Percentiles rank a stretch among this genome's conserved stretches.
Conservation (phyloP, 2,113 vertebrate species). For the Vulpes lagopus region DNA sequence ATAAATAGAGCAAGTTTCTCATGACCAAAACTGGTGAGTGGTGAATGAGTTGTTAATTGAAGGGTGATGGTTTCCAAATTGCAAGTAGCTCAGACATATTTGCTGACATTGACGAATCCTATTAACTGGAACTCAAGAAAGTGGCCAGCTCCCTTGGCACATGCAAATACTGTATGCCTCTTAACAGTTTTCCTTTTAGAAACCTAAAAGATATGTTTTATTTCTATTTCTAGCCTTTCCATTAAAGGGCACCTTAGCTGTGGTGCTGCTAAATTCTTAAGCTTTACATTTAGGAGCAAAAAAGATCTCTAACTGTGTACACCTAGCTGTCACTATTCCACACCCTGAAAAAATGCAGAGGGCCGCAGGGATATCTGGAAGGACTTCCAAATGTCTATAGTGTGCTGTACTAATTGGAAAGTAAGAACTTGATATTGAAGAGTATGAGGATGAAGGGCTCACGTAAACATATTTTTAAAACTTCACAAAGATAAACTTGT, state of each 20-base stretch:
- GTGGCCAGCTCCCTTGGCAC: background rate
- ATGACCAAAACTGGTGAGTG: background rate
- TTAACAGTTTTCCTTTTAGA: conserved; percentile 50
- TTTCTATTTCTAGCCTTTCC: conserved; percentile 17
- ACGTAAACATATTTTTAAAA: conserved; percentile 43
- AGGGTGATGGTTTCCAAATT: conserved; percentile 35
- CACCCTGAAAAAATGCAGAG: background rate
- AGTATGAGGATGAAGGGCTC: background rate
- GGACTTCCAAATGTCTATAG: background rate
- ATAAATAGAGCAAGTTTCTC: background rate
- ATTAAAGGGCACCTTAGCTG: background rate
- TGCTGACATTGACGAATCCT: background rate
- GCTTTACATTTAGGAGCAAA: conserved; percentile 32
- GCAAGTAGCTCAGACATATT: background rate
- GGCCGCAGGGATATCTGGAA: background rate
- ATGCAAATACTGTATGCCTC: background rate
- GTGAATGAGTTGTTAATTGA: conserved; percentile 3
- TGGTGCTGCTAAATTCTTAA: conserved; percentile 21
- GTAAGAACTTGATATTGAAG: background rate
- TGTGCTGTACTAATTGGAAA: background rate
- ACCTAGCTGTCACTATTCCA: background rate
- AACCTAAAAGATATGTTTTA: conserved; percentile 34
- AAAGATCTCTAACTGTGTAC: background rate
- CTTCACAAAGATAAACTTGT: conserved; percentile 50
- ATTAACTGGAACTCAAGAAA: conserved; percentile 28